These are phyloP conservation scores for Baronia brevicornis DNA, from an alignment of 2,888 invertebrate species.

Conservation along the genomic window DNA sequence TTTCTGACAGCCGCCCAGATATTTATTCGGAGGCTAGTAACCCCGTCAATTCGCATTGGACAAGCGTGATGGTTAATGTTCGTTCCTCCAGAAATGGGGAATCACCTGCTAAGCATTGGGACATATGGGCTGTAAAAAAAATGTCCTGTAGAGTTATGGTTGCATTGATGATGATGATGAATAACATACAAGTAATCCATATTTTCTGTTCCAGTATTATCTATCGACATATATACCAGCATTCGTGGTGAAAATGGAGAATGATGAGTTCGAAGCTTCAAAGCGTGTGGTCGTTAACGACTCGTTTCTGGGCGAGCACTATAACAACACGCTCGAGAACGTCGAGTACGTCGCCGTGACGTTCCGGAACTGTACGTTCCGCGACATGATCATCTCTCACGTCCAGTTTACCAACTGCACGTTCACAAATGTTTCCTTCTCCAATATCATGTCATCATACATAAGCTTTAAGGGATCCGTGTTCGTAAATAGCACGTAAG, in stretches of 20 bases:
- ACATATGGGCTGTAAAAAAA: too few relatives aligned
- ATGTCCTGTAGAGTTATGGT: too few relatives aligned
- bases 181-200: not conserved
- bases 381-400: conserved; percentile 81
- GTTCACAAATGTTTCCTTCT: conserved; percentile 80
- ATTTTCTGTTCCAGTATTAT: conserved; percentile 64
- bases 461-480: conserved; percentile 78
- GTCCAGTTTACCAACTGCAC: conserved; percentile 82
- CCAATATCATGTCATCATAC: conserved; percentile 82
- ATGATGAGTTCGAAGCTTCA: conserved; percentile 37
- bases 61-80: too few relatives aligned
- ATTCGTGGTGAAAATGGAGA: conserved; percentile 60
- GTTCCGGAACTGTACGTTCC: conserved; percentile 80
- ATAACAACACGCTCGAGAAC: conserved; percentile 78
- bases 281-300: conserved; percentile 39
- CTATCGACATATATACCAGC: conserved; percentile 72
- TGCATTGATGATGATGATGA: too few relatives aligned
- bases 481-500: conserved; percentile 79
- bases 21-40: too few relatives aligned
- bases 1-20: too few relatives aligned
- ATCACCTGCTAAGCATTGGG: too few relatives aligned
- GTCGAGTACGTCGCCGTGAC: conserved; percentile 74
- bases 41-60: too few relatives aligned
- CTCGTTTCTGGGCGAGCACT: conserved; percentile 53
- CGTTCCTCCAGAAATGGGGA: too few relatives aligned